Evolutionary conservation across 2,888 invertebrate species (phyloP).

Genomic region (Subacronicta megacephala): DNA sequence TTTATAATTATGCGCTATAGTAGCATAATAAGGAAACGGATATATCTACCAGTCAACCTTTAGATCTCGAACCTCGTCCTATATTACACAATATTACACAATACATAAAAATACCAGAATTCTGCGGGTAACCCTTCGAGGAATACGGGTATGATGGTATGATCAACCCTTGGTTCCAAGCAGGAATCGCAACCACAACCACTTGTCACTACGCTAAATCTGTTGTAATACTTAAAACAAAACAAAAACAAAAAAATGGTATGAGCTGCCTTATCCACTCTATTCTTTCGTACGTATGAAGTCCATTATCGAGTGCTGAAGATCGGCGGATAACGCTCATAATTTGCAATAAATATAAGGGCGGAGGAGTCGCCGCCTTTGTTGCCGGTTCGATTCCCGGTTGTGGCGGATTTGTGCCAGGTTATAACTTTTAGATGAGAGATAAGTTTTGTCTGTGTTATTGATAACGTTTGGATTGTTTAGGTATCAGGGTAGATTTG

Average conservation of each 20-base stretch:
- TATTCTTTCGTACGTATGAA: slow-evolving; percentile 68
- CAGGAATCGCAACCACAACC: too few relatives aligned
- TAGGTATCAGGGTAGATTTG: background rate
- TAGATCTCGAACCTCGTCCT: too few relatives aligned
- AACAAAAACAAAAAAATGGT: background rate
- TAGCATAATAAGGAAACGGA: too few relatives aligned
- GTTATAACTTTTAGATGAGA: slow-evolving; percentile 50
- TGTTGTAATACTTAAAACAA: background rate
- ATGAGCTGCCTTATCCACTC: slow-evolving; percentile 58
- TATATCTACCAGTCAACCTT: too few relatives aligned
- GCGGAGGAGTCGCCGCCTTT: slow-evolving; percentile 77
- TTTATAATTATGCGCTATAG: too few relatives aligned
- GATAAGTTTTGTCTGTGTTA: slow-evolving; percentile 42
- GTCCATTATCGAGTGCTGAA: slow-evolving; percentile 85
- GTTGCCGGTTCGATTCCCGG: slow-evolving; percentile 66
- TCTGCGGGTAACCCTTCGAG: too few relatives aligned
- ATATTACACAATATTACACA: too few relatives aligned
- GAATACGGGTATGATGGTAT: too few relatives aligned
- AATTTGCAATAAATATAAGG: slow-evolving; percentile 89
- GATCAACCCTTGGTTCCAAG: too few relatives aligned
- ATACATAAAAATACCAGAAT: too few relatives aligned
- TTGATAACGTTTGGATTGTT: slow-evolving; percentile 30
- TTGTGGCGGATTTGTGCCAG: slow-evolving; percentile 52
- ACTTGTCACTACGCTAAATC: too few relatives aligned
- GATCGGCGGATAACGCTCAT: slow-evolving; percentile 84